phyloP scores from a whole-genome alignment of 2,797 vertebrate genomes.

The Dallia pectoralis region DNA sequence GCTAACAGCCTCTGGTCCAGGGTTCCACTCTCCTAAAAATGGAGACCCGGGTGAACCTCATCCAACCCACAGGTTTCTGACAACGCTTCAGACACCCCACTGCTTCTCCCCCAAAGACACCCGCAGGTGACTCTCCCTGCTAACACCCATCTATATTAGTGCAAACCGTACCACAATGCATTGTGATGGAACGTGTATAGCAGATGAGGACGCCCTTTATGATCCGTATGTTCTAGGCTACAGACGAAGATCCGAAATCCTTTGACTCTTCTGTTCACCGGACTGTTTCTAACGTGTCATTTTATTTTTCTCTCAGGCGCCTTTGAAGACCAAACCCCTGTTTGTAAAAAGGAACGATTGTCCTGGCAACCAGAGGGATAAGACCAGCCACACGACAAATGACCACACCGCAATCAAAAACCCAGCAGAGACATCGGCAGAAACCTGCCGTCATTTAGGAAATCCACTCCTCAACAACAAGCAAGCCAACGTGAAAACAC shows the following conservation, averaged over 20 bases:
- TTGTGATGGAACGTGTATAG: too few relatives aligned
- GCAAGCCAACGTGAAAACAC: background rate
- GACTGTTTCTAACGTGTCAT: background rate
- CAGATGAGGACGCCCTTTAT: too few relatives aligned
- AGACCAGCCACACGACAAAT: constrained; percentile 7
- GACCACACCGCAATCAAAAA: constrained; percentile 3
- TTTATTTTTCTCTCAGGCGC: constrained; percentile 42
- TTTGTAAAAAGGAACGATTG: constrained; percentile 36
- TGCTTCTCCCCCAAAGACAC: constrained; percentile 15
- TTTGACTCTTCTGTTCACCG: background rate
- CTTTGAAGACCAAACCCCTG: constrained; percentile 41
- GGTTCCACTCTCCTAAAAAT: background rate
- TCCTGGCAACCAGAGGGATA: constrained; percentile 34
- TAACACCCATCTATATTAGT: constrained; percentile 20
- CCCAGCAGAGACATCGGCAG: constrained; percentile 2
- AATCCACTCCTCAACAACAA: background rate
- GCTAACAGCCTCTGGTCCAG: background rate
- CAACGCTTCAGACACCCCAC: constrained; percentile 1
- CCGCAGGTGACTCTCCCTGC: constrained; percentile 20
- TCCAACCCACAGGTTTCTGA: background rate
- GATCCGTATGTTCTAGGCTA: too few relatives aligned
- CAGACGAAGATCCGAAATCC: too few relatives aligned
- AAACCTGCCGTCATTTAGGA: background rate
- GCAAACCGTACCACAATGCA: background rate
- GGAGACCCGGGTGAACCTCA: background rate